Evolutionary conservation across 1,140 invertebrate genomes (phyloP).

Genomic region (Aphelenchoides besseyi): DNA sequence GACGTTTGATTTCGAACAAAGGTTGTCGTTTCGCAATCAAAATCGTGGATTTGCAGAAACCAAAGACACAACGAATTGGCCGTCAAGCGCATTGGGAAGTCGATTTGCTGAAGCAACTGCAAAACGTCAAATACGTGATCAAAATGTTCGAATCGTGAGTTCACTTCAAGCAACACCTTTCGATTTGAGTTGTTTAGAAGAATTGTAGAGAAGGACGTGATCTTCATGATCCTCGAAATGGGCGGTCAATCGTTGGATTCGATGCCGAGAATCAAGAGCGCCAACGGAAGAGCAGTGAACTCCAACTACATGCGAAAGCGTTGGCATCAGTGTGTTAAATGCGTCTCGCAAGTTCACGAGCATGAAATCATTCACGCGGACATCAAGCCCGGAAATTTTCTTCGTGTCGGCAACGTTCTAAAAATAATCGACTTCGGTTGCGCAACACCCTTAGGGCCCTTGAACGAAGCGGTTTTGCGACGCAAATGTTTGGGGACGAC

Average conservation of each 20-base stretch:
- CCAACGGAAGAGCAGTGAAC: background rate
- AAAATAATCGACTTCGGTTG: constrained; percentile 18
- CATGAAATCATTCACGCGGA: constrained; percentile 10
- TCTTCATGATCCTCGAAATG: constrained; percentile 14
- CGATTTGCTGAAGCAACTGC: constrained; percentile 7
- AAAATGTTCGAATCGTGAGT: constrained; percentile 16
- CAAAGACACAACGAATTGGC: background rate
- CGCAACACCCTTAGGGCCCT: constrained; percentile 11
- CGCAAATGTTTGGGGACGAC: constrained; percentile 6
- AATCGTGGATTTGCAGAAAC: constrained; percentile 3
- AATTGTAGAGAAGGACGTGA: background rate
- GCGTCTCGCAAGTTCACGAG: background rate
- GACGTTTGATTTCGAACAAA: background rate
- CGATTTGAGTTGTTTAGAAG: background rate
- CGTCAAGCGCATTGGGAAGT: background rate
- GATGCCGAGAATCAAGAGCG: background rate
- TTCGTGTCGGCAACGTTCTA: background rate
- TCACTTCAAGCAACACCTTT: background rate
- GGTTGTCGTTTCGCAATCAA: constrained; percentile 11
- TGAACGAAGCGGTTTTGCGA: constrained; percentile 15
- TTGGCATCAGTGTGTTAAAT: background rate
- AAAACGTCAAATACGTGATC: constrained; percentile 11
- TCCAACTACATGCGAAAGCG: background rate
- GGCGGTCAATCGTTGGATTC: background rate
- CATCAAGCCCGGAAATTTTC: constrained; percentile 5